phyloP scores from a whole-genome alignment of 2,888 invertebrate species.

The Lordiphosa andalusiaca region DNA sequence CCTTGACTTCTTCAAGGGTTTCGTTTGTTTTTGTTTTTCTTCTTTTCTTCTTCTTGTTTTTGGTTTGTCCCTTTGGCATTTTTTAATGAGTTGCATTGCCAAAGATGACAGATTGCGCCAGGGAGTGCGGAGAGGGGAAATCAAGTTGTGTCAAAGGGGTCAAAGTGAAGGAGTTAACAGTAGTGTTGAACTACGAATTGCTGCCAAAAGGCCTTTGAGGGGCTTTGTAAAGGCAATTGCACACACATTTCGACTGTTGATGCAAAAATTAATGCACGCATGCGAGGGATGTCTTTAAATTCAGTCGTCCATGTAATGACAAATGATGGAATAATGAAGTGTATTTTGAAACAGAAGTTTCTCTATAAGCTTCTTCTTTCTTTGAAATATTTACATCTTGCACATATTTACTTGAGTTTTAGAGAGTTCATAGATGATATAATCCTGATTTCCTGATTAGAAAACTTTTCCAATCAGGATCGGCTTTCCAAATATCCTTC shows the following conservation, averaged over 20 bases:
- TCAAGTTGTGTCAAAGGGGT: constrained; percentile 8
- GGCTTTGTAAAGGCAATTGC: neutral
- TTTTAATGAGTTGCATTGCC: constrained; percentile 37
- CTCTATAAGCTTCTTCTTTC: too few relatives aligned
- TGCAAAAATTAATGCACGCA: too few relatives aligned
- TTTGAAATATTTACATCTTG: too few relatives aligned
- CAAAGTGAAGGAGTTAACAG: constrained; percentile 11
- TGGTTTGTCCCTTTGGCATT: constrained; percentile 20
- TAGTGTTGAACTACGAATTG: neutral
- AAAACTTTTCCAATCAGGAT: too few relatives aligned
- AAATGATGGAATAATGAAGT: too few relatives aligned
- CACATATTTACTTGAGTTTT: too few relatives aligned
- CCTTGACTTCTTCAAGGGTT: constrained; percentile 29
- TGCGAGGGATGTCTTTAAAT: too few relatives aligned
- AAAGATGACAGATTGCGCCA: constrained; percentile 6
- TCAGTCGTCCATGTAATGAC: too few relatives aligned
- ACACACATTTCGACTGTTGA: neutral
- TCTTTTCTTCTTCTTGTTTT: constrained; percentile 16
- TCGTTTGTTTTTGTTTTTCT: constrained; percentile 20
- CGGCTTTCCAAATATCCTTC: too few relatives aligned
- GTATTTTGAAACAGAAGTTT: too few relatives aligned
- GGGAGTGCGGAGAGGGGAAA: neutral
- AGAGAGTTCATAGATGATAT: too few relatives aligned
- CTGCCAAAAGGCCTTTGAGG: constrained; percentile 2
- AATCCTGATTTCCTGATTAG: too few relatives aligned